phyloP scores from a whole-genome alignment of 2,113 vertebrate genomes.

The Petroica traversi region DNA sequence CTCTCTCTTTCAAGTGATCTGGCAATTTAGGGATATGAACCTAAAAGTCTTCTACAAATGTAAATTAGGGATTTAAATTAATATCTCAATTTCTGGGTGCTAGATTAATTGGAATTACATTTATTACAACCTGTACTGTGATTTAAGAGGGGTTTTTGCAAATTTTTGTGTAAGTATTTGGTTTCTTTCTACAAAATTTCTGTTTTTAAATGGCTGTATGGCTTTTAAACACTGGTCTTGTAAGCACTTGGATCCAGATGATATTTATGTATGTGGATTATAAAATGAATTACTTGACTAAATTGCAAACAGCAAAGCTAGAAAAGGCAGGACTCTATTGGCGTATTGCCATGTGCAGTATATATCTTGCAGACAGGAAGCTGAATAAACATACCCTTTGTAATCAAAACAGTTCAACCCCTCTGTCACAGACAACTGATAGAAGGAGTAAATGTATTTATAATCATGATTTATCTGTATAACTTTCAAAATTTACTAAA shows the following conservation, averaged over 20 bases:
- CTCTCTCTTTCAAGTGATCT: not conserved
- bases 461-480: not conserved
- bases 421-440: not conserved
- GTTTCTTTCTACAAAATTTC: not conserved
- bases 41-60: not conserved
- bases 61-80: not conserved
- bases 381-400: not conserved
- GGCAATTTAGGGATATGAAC: not conserved
- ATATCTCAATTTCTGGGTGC: not conserved
- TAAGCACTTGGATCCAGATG: not conserved
- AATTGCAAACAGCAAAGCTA: not conserved
- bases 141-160: not conserved
- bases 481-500: not conserved
- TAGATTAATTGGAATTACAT: not conserved
- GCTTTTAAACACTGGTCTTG: not conserved
- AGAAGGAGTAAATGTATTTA: not conserved
- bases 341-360: not conserved
- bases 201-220: not conserved
- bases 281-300: not conserved
- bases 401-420: not conserved
- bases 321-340: not conserved
- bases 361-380: not conserved
- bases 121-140: not conserved
- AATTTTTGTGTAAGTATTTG: not conserved
- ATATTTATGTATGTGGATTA: not conserved